phyloP scores from a whole-genome alignment of 2,888 invertebrate genomes.

The Caenorhabditis auriculariae region DNA sequence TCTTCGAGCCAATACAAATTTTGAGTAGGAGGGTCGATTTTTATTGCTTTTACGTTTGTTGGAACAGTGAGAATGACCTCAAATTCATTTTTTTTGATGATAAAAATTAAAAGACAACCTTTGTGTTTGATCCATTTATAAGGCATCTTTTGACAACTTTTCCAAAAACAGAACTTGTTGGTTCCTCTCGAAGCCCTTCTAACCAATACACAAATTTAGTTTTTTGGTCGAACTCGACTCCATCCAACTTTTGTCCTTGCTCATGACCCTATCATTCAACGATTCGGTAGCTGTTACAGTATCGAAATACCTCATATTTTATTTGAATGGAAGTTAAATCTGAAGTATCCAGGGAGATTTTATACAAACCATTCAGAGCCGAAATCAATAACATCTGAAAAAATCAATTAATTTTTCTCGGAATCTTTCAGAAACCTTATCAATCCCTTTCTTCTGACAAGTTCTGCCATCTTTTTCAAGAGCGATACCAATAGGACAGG shows the following conservation, averaged over 20 bases:
- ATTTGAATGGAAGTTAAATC: background rate
- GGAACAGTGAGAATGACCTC: background rate
- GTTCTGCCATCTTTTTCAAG: background rate
- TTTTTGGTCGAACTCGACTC: background rate
- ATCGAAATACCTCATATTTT: background rate
- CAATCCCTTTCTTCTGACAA: background rate
- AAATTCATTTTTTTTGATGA: no score
- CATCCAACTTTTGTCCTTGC: background rate
- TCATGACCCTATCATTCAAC: no score
- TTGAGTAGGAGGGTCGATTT: background rate
- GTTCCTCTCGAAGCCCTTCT: no score
- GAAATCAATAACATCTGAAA: background rate
- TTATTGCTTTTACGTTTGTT: background rate
- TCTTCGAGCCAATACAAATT: slow-evolving; percentile 1
- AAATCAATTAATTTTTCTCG: background rate
- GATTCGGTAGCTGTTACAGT: no score
- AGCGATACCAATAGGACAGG: slow-evolving; percentile 1
- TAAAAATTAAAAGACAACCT: no score
- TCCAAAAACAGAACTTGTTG: no score
- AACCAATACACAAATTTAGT: background rate
- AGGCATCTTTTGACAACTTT: slow-evolving; percentile 1
- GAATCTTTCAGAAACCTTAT: background rate
- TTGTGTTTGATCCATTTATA: background rate
- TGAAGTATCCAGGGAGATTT: background rate
- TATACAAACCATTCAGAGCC: background rate